Evolutionary conservation across 2,797 vertebrate genomes (phyloP), one percentile per base, ranked within the genome.

Genomic region (Echiichthys vipera): DNA sequence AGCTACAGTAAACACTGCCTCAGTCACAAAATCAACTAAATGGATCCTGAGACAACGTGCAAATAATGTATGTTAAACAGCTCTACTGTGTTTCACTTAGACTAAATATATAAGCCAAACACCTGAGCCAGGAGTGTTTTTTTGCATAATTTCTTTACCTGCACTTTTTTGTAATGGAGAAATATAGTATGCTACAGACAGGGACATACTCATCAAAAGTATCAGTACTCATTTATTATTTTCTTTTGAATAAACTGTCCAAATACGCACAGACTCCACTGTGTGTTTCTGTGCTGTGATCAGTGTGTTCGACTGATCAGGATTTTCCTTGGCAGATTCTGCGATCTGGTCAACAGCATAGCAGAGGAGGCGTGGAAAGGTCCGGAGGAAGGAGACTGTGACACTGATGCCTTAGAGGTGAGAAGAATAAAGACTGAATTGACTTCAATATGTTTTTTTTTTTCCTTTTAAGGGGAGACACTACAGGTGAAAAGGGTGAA

Each of bases 301-400:
- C n/a, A n/a, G n/a, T n/a, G n/a, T n/a, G n/a, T n/a, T n/a, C n/a
- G n/a, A n/a, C n/a, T 29, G 30, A 50, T 53, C 24, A 11, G 3
- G 2, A 9, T 65, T 65, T 51, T 61, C 56, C 65, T 80, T 57
- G 10, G 42, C 83, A 99, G 97, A 85, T 99, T 99, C 93, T 98
- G 98, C 89, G 96, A 98, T 72, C 95, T 99, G 95, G 97, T 99
- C 54, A 99, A 97, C 88, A 96, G 95, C 71, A 96, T 99, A 49
- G 95, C 96, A 0, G 97, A 99, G 80, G 98, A 99, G 83, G 94
- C 96, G 50, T 96, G 97, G 88, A 96, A 93, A 79, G 89, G 93
- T 45, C 89, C 95, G 0, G 98, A 99, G 47, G 98, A 99, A 80
- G 95, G 95, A 2, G 98, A 99, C 43, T 97, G 96, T 79, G 97